A percentile compares a stretch with the other conserved stretches of the same genome.
phyloP scores from a whole-genome alignment of 2,113 vertebrate genomes.

The Larimichthys crocea region DNA sequence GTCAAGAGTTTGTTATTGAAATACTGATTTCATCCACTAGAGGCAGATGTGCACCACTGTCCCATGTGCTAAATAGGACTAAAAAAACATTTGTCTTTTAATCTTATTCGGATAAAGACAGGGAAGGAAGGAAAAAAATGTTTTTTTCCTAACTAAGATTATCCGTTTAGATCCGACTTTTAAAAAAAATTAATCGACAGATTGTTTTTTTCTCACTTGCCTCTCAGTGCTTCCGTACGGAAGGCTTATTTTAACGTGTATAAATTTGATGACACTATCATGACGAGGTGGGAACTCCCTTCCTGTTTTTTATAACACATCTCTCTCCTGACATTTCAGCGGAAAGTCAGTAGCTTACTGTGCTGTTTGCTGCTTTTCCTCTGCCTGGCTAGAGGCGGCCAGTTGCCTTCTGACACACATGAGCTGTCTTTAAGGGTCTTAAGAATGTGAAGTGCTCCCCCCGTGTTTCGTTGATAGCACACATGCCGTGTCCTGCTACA shows the following conservation, averaged over 20 bases:
- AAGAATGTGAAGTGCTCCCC: conserved; percentile 70
- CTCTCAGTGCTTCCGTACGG: too few species aligned
- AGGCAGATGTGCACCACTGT: too few species aligned
- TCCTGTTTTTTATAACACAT: neutral
- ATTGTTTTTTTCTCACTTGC: too few species aligned
- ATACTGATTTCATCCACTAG: too few species aligned
- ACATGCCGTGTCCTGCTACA: conserved; percentile 19
- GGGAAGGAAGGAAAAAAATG: too few species aligned
- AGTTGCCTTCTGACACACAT: conserved; percentile 77
- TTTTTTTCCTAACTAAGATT: too few species aligned
- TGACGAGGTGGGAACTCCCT: neutral
- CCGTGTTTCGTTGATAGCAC: conserved; percentile 12
- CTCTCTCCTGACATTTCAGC: conserved; percentile 41
- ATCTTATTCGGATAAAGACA: too few species aligned
- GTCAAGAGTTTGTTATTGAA: too few species aligned
- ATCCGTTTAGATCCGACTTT: too few species aligned
- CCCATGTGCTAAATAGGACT: too few species aligned
- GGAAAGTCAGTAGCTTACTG: conserved; percentile 46
- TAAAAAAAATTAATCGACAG: too few species aligned
- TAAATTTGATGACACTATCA: conserved; percentile 13
- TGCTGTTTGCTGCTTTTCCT: conserved; percentile 71
- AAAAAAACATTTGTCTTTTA: too few species aligned
- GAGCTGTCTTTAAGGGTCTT: conserved; percentile 61
- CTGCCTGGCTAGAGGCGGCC: conserved; percentile 62
- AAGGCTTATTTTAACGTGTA: conserved; percentile 34